These are phyloP conservation scores for Amblyjoppa fuscipennis DNA, from an alignment of 2,888 invertebrate genomes.

Conservation along the genomic window DNA sequence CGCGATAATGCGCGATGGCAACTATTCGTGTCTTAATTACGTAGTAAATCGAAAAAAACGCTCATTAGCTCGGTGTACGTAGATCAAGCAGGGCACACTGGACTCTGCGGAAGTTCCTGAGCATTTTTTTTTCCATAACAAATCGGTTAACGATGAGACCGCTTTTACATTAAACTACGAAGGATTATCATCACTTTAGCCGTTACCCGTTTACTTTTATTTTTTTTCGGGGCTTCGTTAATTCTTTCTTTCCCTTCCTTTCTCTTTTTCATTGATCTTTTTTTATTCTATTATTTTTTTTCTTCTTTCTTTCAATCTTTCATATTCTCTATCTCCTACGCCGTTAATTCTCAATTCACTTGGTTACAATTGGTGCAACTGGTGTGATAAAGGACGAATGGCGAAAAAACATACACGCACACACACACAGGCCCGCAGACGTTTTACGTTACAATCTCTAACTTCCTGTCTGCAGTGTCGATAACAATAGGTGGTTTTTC, in stretches of 20 bases:
- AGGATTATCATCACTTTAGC: conserved; percentile 26
- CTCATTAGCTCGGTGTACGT: conserved; percentile 63
- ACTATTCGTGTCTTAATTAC: conserved; percentile 46
- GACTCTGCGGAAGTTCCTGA: conserved; percentile 69
- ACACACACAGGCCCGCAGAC: conserved; percentile 25
- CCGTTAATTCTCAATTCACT: conserved; percentile 38
- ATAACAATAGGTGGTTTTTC: conserved; percentile 46
- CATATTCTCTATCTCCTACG: conserved; percentile 40
- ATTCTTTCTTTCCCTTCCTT: conserved; percentile 20
- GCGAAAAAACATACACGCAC: conserved; percentile 32
- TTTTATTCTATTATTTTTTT: not conserved
- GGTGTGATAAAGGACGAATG: conserved; percentile 31
- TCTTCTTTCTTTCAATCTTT: conserved; percentile 45
- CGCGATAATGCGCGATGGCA: conserved; percentile 43
- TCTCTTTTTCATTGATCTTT: conserved; percentile 4
- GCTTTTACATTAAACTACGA: conserved; percentile 59
- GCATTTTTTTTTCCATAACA: conserved; percentile 60
- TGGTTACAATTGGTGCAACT: conserved; percentile 50
- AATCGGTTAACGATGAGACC: conserved; percentile 62
- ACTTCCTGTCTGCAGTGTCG: conserved; percentile 30
- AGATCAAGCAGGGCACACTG: conserved; percentile 65
- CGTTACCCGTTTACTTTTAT: conserved; percentile 11
- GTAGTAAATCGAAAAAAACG: conserved; percentile 52
- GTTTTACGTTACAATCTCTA: conserved; percentile 26
- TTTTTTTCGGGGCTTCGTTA: conserved; percentile 12